Base-by-base conservation (phyloP, 1,140 invertebrate genomes). In the Meteorus sp. region DNA sequence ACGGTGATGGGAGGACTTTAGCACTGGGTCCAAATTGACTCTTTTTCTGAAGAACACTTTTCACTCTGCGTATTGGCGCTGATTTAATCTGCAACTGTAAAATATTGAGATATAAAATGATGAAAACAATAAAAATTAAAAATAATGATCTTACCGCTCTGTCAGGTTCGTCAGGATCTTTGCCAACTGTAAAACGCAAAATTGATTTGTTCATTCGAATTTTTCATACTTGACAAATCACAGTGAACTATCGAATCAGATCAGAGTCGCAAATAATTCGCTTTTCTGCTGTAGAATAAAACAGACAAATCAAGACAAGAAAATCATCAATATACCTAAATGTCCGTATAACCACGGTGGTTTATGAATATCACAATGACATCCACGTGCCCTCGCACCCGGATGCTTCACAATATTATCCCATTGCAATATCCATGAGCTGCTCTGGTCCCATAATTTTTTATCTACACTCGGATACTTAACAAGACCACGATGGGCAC, bases 331-430 rank as follows among this genome's bases (percentile, higher is more conserved):
- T 60, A 4, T 79, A 80, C 78, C 78, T 79, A 77, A 64, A 63
- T 74, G 54, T 8, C 73, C 75, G 39, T 77, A 74, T 9, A 77
- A 59, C 77, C 76, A 76, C 5, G 74, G 75, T 11, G 77, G 75
- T 59, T 76, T 77, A 56, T 81, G 79, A 45, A 80, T 64, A 47
- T 81, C 80, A 56, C 79, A 81, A 39, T 74, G 72, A 57, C 78
- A 81, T 25, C 79, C 78, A 55, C 79, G 70, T n/a, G 74, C 71
- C 19, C 77, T 68, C 2, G 79, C 79, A 25, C 79, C 78, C 3
- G 76, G 80, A 67, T 81, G 78, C 57, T 81, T 81, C 2, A 84
- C 76, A 59, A 84, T 81, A 61, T 83, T 83, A 68, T 84, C 83
- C 73, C 81, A 84, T 29, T 82, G 74, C 5, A 83, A 68, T 41